phyloP scores from a whole-genome alignment of 2,888 invertebrate species.

The Lasioglossum pauxillum region DNA sequence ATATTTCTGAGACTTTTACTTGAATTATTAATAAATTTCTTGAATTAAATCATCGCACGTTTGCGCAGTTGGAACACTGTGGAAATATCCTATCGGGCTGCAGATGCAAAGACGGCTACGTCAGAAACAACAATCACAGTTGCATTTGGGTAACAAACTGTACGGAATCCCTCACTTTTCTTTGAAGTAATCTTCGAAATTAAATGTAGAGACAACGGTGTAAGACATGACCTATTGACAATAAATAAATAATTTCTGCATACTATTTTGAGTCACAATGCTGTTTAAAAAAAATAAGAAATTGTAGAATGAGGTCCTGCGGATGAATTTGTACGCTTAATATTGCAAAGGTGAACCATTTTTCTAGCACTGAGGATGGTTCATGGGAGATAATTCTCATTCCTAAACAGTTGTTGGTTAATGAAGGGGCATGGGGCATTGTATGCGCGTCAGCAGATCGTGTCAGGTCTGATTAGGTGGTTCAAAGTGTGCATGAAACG shows the following conservation, averaged over 20 bases:
- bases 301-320: too few species aligned
- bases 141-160: neutral
- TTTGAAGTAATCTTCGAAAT: too few species aligned
- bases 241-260: neutral
- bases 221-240: too few species aligned
- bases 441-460: constrained; percentile 32
- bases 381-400: neutral
- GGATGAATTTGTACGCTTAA: neutral
- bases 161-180: too few species aligned
- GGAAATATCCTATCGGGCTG: accelerated
- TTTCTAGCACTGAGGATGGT: neutral
- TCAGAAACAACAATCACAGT: neutral
- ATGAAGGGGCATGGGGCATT: neutral
- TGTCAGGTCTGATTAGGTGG: constrained; percentile 53
- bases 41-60: too few species aligned
- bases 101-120: neutral
- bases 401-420: constrained; percentile 7
- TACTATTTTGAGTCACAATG: too few species aligned
- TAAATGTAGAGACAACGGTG: too few species aligned
- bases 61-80: neutral
- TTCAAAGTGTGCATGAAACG: constrained; percentile 4
- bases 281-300: too few species aligned
- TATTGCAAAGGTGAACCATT: neutral
- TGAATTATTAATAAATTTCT: neutral
- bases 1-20: neutral